Percentiles rank a stretch among this genome's conserved stretches.
These are phyloP conservation scores for Notodonta dromedarius DNA, from an alignment of 2,888 invertebrate species.

Conservation along the genomic window DNA sequence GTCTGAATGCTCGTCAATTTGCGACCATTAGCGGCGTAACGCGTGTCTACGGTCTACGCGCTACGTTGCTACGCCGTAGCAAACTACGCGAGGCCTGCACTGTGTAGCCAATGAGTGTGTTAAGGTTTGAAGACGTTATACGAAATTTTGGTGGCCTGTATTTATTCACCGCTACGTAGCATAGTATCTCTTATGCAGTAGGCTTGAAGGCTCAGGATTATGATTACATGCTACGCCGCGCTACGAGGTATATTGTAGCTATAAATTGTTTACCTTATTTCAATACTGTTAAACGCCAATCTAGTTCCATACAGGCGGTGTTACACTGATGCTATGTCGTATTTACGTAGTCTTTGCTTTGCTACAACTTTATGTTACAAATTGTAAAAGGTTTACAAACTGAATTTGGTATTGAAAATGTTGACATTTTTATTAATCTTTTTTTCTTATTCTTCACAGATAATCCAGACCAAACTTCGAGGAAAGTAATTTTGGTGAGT, in stretches of 20 bases:
- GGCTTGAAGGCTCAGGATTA: too few relatives aligned
- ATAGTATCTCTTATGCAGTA: too few relatives aligned
- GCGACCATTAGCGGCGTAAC: conserved; percentile 16
- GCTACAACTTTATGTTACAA: neutral
- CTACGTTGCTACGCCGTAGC: conserved; percentile 2
- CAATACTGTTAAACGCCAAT: too few relatives aligned
- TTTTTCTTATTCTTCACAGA: conserved; percentile 14
- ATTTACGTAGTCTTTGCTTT: neutral
- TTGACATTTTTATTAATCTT: neutral
- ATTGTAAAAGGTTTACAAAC: too few relatives aligned
- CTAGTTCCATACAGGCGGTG: too few relatives aligned
- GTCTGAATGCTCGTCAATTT: conserved; percentile 25
- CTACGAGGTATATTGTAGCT: neutral
- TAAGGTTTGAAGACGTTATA: too few relatives aligned
- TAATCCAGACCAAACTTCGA: conserved; percentile 6
- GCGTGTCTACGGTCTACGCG: conserved; percentile 18
- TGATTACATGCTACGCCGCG: too few relatives aligned
- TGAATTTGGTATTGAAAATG: too few relatives aligned
- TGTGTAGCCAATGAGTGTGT: too few relatives aligned
- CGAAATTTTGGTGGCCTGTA: too few relatives aligned
- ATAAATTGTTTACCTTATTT: too few relatives aligned
- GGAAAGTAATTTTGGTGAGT: conserved; percentile 22
- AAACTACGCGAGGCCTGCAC: neutral
- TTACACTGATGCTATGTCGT: neutral
- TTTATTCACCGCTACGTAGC: too few relatives aligned